phyloP scores from a whole-genome alignment of 2,888 invertebrate genomes.

The Scaptomyza cyrtandrae region DNA sequence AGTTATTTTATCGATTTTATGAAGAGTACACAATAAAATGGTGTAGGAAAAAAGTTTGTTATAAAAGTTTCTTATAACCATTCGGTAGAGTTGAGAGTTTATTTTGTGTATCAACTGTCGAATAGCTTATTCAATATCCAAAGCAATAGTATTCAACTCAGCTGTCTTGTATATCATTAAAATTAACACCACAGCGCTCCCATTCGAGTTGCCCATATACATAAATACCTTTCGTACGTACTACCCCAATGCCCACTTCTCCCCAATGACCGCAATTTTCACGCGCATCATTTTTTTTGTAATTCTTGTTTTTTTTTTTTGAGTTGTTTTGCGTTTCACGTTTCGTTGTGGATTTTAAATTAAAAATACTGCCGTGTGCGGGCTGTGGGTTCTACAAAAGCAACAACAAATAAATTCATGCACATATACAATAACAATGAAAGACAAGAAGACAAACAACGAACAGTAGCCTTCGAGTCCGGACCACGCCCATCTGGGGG shows the following conservation, averaged over 20 bases:
- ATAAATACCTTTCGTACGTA: background rate
- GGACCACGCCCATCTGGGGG: slow-evolving; percentile 56
- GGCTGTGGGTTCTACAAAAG: slow-evolving; percentile 55
- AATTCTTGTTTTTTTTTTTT: slow-evolving; percentile 5
- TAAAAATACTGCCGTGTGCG: slow-evolving; percentile 71
- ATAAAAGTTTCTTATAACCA: no score
- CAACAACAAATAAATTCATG: slow-evolving; percentile 21
- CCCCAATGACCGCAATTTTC: slow-evolving; percentile 53
- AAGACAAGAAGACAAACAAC: slow-evolving; percentile 67
- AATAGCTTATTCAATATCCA: background rate
- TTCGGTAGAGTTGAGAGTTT: background rate
- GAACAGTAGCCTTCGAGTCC: slow-evolving; percentile 14
- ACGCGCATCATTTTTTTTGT: slow-evolving; percentile 43
- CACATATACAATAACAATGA: slow-evolving; percentile 46
- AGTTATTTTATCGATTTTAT: background rate
- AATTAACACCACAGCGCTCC: slow-evolving; percentile 13
- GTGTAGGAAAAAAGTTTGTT: no score
- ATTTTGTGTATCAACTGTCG: background rate
- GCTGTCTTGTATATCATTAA: slow-evolving; percentile 17
- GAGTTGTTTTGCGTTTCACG: slow-evolving; percentile 35
- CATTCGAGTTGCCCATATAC: background rate
- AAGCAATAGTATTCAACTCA: background rate
- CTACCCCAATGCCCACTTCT: background rate
- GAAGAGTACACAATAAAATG: no score
- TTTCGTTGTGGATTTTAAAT: slow-evolving; percentile 73